These are phyloP conservation scores for Stegodyphus mimosarum DNA, from an alignment of 1,140 invertebrate genomes.

Conservation along the genomic window DNA sequence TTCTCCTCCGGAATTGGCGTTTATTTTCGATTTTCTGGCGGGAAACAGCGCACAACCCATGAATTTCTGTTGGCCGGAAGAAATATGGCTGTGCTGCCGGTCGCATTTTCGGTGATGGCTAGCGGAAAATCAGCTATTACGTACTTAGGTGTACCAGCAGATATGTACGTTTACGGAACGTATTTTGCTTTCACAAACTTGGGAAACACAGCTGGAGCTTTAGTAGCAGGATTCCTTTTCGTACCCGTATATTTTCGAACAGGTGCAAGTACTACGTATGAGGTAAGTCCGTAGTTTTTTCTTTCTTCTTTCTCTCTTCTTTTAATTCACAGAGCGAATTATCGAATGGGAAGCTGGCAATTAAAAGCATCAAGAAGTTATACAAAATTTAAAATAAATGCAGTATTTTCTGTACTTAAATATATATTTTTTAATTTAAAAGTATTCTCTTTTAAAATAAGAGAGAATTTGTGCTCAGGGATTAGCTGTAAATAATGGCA, in stretches of 20 bases:
- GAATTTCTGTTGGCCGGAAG: conserved; percentile 85
- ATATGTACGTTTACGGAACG: conserved; percentile 85
- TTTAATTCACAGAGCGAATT: too few relatives aligned
- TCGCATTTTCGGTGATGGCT: conserved; percentile 88
- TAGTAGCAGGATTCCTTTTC: conserved; percentile 83
- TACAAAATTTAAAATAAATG: too few relatives aligned
- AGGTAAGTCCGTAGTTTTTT: conserved; percentile 66
- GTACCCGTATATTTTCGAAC: conserved; percentile 91
- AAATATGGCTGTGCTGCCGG: conserved; percentile 81
- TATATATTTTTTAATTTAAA: too few relatives aligned
- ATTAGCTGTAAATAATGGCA: too few relatives aligned
- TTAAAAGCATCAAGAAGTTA: too few relatives aligned
- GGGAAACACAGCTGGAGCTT: conserved; percentile 82
- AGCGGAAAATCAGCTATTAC: conserved; percentile 95
- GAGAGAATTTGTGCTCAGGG: too few relatives aligned
- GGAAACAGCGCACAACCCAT: conserved; percentile 85
- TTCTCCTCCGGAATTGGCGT: conserved; percentile 76
- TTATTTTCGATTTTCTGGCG: conserved; percentile 86
- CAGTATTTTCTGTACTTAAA: too few relatives aligned
- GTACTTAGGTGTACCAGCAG: conserved; percentile 86
- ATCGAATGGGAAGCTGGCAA: too few relatives aligned
- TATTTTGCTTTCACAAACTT: conserved; percentile 84
- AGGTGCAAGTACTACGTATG: conserved; percentile 86
- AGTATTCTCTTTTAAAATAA: too few relatives aligned
- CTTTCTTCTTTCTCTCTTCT: too few relatives aligned